phyloP scores from a whole-genome alignment of 2,113 vertebrate genomes.

The Erythrolamprus reginae region DNA sequence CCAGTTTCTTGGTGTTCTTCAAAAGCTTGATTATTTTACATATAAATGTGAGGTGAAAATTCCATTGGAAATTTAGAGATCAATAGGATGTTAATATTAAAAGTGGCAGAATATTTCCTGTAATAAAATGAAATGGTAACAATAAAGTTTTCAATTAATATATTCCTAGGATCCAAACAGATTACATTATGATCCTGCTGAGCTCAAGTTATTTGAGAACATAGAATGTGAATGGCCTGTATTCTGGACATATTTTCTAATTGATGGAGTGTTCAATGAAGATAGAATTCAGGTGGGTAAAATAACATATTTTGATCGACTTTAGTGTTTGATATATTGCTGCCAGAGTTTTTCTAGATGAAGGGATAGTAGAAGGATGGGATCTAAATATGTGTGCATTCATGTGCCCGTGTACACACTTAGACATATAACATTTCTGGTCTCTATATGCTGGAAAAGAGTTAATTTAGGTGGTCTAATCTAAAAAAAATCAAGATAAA shows the following conservation, averaged over 20 bases:
- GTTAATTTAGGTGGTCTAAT: not conserved
- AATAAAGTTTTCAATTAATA: not conserved
- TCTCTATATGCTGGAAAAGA: not conserved
- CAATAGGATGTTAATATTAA: not conserved
- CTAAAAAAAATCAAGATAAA: not conserved
- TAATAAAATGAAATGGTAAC: not conserved
- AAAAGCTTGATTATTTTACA: not conserved
- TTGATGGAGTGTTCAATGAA: conserved; percentile 88
- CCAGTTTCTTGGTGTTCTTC: not conserved
- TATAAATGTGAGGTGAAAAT: not conserved
- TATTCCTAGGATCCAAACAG: conserved; percentile 85
- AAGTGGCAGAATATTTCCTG: not conserved
- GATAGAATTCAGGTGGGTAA: conserved; percentile 86
- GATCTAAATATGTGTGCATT: not conserved
- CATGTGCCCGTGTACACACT: not conserved
- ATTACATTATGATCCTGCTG: conserved; percentile 94
- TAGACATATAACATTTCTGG: not conserved
- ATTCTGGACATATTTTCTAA: conserved; percentile 95
- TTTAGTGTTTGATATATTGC: not conserved
- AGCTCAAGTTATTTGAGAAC: conserved; percentile 97
- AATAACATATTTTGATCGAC: not conserved
- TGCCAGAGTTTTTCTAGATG: not conserved
- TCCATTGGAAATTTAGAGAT: not conserved
- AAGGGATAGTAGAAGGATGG: not conserved
- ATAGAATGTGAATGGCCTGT: conserved; percentile 98